Conservation (phyloP, 1,140 invertebrate genomes). For the Drosophila sp. region DNA sequence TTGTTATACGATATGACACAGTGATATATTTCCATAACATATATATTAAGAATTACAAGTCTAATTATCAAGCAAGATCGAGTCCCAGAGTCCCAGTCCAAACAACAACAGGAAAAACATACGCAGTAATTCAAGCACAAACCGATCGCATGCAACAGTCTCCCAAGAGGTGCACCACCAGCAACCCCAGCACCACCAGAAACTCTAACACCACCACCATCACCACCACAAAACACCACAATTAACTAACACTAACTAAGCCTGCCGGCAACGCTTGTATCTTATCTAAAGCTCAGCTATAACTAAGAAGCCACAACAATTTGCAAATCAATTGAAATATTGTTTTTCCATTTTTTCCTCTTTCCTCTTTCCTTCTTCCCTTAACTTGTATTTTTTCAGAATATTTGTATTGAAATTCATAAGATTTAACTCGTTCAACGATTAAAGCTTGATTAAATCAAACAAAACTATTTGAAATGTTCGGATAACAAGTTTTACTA, state of each 20-base stretch:
- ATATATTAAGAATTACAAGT: slow-evolving; percentile 71
- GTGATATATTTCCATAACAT: slow-evolving; percentile 79
- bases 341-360: slow-evolving; percentile 17
- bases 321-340: slow-evolving; percentile 66
- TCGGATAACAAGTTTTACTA: slow-evolving; percentile 8
- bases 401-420: slow-evolving; percentile 45
- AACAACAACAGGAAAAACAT: slow-evolving; percentile 33
- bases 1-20: slow-evolving; percentile 78
- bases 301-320: slow-evolving; percentile 78
- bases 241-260: slow-evolving; percentile 47
- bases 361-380: too few species aligned
- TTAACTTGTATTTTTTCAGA: slow-evolving; percentile 1
- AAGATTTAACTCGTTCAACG: slow-evolving; percentile 70
- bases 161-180: not conserved
- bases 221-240: slow-evolving; percentile 41
- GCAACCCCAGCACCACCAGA: slow-evolving; percentile 11
- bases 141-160: slow-evolving; percentile 21
- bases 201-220: slow-evolving; percentile 22
- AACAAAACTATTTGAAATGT: slow-evolving; percentile 22
- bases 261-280: slow-evolving; percentile 25
- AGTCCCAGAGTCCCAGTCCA: slow-evolving; percentile 40
- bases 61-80: slow-evolving; percentile 60
- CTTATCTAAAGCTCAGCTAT: slow-evolving; percentile 65
- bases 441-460: slow-evolving; percentile 73
- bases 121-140: slow-evolving; percentile 41